A percentile compares a stretch with the other conserved stretches of the same genome.
These are phyloP conservation scores for Drosophila rufa DNA, from an alignment of 1,140 invertebrate species.

Conservation along the genomic window DNA sequence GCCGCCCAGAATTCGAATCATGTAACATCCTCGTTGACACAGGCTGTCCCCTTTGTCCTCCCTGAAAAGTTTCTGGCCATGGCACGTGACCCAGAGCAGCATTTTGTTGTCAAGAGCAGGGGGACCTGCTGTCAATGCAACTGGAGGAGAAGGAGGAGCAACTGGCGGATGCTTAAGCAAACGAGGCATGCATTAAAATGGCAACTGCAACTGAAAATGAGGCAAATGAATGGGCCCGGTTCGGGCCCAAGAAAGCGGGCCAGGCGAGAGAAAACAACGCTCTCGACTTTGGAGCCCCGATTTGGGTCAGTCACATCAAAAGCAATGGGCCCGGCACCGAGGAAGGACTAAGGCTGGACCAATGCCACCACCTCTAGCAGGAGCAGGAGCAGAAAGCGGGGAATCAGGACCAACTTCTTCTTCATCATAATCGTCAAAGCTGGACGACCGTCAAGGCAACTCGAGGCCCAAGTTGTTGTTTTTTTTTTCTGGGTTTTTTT, in stretches of 20 bases:
- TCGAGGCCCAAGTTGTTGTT: conserved; percentile 20
- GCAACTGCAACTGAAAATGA: conserved; percentile 70
- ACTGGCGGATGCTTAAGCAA: conserved; percentile 45
- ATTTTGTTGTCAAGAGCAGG: conserved; percentile 43
- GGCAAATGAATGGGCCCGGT: conserved; percentile 61
- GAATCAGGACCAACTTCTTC: conserved; percentile 45
- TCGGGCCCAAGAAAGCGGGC: conserved; percentile 37
- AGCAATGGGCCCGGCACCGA: conserved; percentile 51
- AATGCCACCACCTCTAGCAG: conserved; percentile 9
- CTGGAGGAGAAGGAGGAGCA: conserved; percentile 2
- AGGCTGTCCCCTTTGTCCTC: conserved; percentile 25
- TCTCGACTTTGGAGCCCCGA: conserved; percentile 45
- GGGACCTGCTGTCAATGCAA: conserved; percentile 45
- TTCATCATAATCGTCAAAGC: conserved; percentile 67
- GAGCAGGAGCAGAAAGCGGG: conserved; percentile 12
- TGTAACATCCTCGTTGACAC: conserved; percentile 38
- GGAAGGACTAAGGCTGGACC: conserved; percentile 8
- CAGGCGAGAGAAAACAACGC: conserved; percentile 25
- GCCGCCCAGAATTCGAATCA: conserved; percentile 22
- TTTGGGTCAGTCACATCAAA: conserved; percentile 74
- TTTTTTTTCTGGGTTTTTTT: conserved; percentile 4
- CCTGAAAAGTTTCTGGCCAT: conserved; percentile 47
- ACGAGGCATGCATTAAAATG: conserved; percentile 65
- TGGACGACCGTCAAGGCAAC: conserved; percentile 50
- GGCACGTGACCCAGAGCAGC: conserved; percentile 42